These are phyloP conservation scores for Urechis unicinctus DNA, from an alignment of 2,888 invertebrate species.

Conservation along the genomic window DNA sequence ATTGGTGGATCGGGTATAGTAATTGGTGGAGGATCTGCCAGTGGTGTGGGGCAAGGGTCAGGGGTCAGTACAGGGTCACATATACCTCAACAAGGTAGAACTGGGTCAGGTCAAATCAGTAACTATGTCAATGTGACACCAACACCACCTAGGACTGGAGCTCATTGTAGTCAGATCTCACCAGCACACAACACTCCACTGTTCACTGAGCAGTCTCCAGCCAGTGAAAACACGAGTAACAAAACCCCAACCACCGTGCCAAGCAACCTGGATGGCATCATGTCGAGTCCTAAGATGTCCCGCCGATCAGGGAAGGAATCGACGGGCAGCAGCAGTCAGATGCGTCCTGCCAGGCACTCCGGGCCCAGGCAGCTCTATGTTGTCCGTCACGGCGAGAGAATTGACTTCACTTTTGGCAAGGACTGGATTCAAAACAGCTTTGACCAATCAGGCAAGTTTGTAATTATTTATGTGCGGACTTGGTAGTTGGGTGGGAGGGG, in stretches of 20 bases:
- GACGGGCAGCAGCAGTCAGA: neutral
- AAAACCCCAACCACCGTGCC: neutral
- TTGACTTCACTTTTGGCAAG: slow-evolving; percentile 84
- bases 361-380: slow-evolving; percentile 56
- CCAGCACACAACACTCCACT: neutral
- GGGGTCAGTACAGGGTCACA: neutral
- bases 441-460: slow-evolving; percentile 56
- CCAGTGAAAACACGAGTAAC: too few relatives aligned
- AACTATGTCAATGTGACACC: neutral
- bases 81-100: neutral
- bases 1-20: too few relatives aligned
- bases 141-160: neutral
- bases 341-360: slow-evolving; percentile 4
- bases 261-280: neutral
- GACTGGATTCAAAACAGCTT: slow-evolving; percentile 82
- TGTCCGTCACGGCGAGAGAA: slow-evolving; percentile 87
- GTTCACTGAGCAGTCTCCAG: neutral
- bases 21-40: neutral
- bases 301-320: neutral
- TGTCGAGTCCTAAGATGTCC: slow-evolving; percentile 6
- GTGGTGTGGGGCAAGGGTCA: neutral
- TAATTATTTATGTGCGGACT: neutral
- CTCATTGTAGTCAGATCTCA: neutral
- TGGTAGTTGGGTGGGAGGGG: neutral
- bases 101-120: neutral